Evolutionary conservation across 2,113 vertebrate genomes (phyloP).

Genomic region (Varanus komodoensis): DNA sequence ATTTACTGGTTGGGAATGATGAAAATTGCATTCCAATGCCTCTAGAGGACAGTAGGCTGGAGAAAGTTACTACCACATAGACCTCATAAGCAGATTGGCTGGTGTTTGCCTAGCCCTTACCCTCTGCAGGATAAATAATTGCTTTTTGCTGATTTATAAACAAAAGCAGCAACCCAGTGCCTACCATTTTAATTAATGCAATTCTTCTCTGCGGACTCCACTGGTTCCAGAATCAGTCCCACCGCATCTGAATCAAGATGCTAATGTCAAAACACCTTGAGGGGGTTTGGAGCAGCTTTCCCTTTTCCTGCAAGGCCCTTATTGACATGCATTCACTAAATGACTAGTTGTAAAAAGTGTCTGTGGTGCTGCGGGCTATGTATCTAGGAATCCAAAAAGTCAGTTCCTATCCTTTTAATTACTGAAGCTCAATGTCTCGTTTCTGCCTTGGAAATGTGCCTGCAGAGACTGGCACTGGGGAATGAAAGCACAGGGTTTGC

Average conservation of each 20-base stretch:
- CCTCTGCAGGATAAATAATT: conserved; percentile 29
- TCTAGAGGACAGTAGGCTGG: no score
- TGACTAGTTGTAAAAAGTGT: conserved; percentile 16
- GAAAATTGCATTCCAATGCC: no score
- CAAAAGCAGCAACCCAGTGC: no score
- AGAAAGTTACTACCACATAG: neutral
- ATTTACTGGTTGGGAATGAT: no score
- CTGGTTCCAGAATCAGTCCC: conserved; percentile 50
- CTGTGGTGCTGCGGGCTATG: conserved; percentile 22
- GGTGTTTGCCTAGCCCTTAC: conserved; percentile 22
- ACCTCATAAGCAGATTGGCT: neutral
- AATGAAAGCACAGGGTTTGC: neutral
- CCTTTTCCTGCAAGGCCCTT: conserved; percentile 34
- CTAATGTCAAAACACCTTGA: conserved; percentile 44
- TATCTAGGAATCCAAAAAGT: conserved; percentile 45
- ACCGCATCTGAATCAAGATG: conserved; percentile 40
- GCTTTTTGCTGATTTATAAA: conserved; percentile 46
- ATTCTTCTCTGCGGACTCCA: conserved; percentile 32
- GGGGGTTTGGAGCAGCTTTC: conserved; percentile 50
- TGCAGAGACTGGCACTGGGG: neutral
- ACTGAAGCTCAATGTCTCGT: neutral
- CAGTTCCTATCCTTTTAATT: conserved; percentile 31
- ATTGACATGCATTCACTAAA: conserved; percentile 23
- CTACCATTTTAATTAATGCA: conserved; percentile 57
- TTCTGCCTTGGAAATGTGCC: conserved; percentile 17